A percentile compares a stretch with the other conserved stretches of the same genome.
phyloP scores from a whole-genome alignment of 1,140 invertebrate species.

The Asbolus verrucosus region DNA sequence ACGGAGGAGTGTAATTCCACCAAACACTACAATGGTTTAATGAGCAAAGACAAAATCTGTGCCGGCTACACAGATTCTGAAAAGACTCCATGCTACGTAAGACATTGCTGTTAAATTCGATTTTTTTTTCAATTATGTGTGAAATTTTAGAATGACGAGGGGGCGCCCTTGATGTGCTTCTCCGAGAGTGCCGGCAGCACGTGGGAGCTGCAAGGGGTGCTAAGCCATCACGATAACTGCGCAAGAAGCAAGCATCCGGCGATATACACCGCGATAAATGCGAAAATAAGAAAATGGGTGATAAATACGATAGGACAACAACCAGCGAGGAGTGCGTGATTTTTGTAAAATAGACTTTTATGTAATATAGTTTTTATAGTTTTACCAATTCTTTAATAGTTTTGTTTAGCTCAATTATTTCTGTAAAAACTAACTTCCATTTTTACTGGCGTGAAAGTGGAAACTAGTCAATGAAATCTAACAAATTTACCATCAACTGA shows the following conservation, averaged over 20 bases:
- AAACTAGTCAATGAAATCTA: slow-evolving; percentile 32
- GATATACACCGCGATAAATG: slow-evolving; percentile 67
- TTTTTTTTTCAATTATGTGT: slow-evolving; percentile 19
- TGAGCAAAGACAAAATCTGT: slow-evolving; percentile 71
- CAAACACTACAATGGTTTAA: slow-evolving; percentile 71
- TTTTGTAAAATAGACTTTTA: slow-evolving; percentile 32
- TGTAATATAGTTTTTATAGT: slow-evolving; percentile 4
- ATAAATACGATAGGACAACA: slow-evolving; percentile 60
- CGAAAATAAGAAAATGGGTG: slow-evolving; percentile 62
- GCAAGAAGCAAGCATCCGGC: slow-evolving; percentile 71
- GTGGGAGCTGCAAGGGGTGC: slow-evolving; percentile 73
- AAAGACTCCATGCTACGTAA: slow-evolving; percentile 73
- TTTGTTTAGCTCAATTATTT: slow-evolving; percentile 38
- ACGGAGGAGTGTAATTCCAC: slow-evolving; percentile 71
- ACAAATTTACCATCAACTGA: background rate
- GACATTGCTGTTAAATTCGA: slow-evolving; percentile 50
- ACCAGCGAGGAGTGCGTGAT: slow-evolving; percentile 7
- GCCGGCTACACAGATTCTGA: slow-evolving; percentile 70
- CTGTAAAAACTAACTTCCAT: slow-evolving; percentile 27
- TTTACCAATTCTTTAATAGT: slow-evolving; percentile 7
- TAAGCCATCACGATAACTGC: slow-evolving; percentile 72
- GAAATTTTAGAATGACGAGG: slow-evolving; percentile 73
- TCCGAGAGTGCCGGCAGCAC: slow-evolving; percentile 66
- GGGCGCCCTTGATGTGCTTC: slow-evolving; percentile 74
- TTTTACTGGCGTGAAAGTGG: slow-evolving; percentile 24